Base-by-base conservation (phyloP, 2,797 vertebrate genomes). In the Pseudopleuronectes americanus region DNA sequence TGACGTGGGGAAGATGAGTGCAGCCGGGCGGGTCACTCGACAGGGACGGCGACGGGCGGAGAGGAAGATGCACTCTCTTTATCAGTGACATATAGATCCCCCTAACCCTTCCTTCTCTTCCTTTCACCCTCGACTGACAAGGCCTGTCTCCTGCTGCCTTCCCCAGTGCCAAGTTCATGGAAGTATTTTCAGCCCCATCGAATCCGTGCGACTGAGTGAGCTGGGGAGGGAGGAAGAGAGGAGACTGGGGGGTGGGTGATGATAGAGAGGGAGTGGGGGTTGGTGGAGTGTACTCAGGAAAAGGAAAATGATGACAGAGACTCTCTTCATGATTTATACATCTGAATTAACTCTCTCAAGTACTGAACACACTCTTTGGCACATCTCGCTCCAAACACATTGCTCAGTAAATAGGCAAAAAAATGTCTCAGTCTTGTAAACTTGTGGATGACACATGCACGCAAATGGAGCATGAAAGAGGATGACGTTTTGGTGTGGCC, bases 161-260 rank as follows among this genome's bases (percentile, higher is more conserved):
- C 53, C 14, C 62, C 26, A 24, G 36, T n/a, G 31, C 14, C 3
- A 24, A 73, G 16, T 67, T 64, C 61, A 68, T 60, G 71, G 36
- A 84, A 75, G 65, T 80, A 79, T 79, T 80, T 84, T 80, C 77
- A 79, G 77, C 70, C 77, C 64, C 6, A 33, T 68, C 8, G 28
- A 65, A 60, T 80, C 38, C 0, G 14, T 12, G n/a, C 38, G 6
- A 60, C 58, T 57, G 26, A 64, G 67, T 9, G 26, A 69, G 62
- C 26, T 12, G 0, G 26, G 23, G 36, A 56, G 26, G 38, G 17
- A 64, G 49, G 55, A 52, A 54, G 53, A 64, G 47, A 16, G 58
- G 57, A 53, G 21, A 24, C 8, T 19, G 17, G 43, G 43, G 2
- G 10, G 10, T 14, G 7, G 48, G 45, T 21, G 71, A 22, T 26